Conservation (phyloP, 2,888 invertebrate genomes). For the Drosophila recens region DNA sequence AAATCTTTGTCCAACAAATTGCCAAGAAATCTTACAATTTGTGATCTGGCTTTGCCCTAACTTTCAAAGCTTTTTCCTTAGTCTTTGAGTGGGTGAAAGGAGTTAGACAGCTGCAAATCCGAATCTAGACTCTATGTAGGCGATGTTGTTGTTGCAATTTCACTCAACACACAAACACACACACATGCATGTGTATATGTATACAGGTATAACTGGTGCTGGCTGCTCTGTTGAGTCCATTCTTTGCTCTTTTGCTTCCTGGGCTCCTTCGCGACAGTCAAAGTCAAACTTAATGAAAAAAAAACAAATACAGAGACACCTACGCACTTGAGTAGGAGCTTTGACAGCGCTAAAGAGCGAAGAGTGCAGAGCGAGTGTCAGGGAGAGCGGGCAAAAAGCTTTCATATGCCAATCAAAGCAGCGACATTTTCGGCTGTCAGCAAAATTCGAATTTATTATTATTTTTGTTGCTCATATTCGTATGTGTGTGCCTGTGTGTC, state of each 20-base stretch:
- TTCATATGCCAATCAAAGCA: constrained; percentile 54
- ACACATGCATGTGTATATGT: not conserved
- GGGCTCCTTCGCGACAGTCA: not conserved
- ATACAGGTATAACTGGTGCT: constrained; percentile 53
- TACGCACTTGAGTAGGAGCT: constrained; percentile 17
- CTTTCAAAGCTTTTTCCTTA: constrained; percentile 7
- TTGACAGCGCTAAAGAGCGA: not conserved
- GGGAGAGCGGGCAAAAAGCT: constrained; percentile 5
- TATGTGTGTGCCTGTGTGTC: not conserved
- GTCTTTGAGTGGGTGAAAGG: constrained; percentile 75
- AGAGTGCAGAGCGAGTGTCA: not conserved
- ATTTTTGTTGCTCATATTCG: constrained; percentile 40
- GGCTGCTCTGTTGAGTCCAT: constrained; percentile 20
- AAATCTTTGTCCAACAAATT: constrained; percentile 66
- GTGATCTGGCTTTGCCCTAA: constrained; percentile 46
- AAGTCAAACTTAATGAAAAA: constrained; percentile 46
- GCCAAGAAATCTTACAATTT: constrained; percentile 57
- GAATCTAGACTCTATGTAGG: constrained; percentile 22
- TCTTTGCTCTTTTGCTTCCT: constrained; percentile 9
- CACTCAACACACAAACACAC: constrained; percentile 32
- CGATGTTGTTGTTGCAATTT: constrained; percentile 54
- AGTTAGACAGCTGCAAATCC: constrained; percentile 66
- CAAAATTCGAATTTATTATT: constrained; percentile 54
- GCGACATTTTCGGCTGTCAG: constrained; percentile 30
- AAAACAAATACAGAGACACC: constrained; percentile 16